Evolutionary conservation across 2,113 vertebrate genomes (phyloP), one percentile per base, ranked within the genome.

Genomic region (Clinocottus analis): DNA sequence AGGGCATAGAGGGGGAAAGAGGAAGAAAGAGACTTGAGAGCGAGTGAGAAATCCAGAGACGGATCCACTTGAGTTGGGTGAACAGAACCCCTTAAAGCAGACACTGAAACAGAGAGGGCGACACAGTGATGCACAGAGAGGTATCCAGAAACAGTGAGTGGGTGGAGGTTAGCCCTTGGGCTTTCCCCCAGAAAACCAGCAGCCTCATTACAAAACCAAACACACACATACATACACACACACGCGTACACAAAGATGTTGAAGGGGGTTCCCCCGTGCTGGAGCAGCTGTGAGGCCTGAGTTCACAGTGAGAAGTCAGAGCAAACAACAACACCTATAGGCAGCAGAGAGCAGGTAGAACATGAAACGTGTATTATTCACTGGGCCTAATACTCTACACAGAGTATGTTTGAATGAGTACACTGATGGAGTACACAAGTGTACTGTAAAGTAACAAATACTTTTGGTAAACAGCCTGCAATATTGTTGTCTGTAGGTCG

Each of bases 81-180:
- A 81, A 53, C 29, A 47, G 41, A 62, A 61, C 60, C 12, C 9
- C 55, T 58, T n/a, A 58, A 45, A 66, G 67, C 8, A 55, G 35
- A 51, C 60, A 13, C 29, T 72, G 7, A 70, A 7, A 67, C 0
- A 59, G 7, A 67, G 55, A 87, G 65, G 62, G 64, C 85, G 69
- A 70, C 72, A 72, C 59, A 47, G 70, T 33, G 69, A 75, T 79
- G 43, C 83, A 87, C 73, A 75, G 63, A 82, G 64, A 88, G 90
- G 84, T 89, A 89, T 80, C 85, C 85, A 85, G 81, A 85, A 85
- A 85, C 77, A 87, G 65, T 63, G 88, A 85, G 91, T 86, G 87
- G 89, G 90, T 59, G 86, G 89, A 90, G 90, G 90, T 90, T 88
- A 86, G 90, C 90, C 89, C 85, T 83, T 90, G 86, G 90, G 87